Percentiles rank a stretch among this genome's conserved stretches.
These are phyloP conservation scores for Spilarctia lutea DNA, from an alignment of 2,888 invertebrate species.

Conservation along the genomic window DNA sequence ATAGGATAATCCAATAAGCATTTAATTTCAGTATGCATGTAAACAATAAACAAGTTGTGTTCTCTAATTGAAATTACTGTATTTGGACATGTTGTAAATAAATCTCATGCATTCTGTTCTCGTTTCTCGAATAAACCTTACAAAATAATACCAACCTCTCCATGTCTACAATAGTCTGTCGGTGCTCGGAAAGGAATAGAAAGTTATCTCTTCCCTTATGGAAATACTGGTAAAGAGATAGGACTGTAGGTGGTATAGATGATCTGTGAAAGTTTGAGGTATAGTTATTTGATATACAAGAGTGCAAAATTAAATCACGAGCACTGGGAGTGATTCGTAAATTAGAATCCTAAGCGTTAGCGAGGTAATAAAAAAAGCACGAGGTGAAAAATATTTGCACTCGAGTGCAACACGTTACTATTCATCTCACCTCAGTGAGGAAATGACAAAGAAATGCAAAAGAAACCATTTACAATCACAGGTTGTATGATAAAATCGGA, in stretches of 20 bases:
- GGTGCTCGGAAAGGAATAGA: neutral
- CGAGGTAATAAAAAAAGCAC: too few relatives aligned
- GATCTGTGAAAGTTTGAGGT: neutral
- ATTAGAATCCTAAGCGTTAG: too few relatives aligned
- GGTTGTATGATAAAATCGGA: too few relatives aligned
- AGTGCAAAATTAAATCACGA: too few relatives aligned
- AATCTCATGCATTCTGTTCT: neutral
- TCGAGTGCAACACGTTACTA: too few relatives aligned
- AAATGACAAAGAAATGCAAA: too few relatives aligned
- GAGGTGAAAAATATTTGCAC: too few relatives aligned
- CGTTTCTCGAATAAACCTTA: neutral
- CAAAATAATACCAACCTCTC: neutral
- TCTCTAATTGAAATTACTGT: neutral
- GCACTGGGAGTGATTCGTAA: too few relatives aligned
- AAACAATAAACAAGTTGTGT: neutral
- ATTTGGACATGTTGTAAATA: neutral
- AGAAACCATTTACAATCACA: too few relatives aligned
- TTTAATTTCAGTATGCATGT: neutral
- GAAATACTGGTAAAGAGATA: neutral
- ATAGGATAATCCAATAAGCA: neutral
- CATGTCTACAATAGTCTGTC: neutral
- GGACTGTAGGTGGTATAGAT: neutral
- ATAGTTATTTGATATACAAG: too few relatives aligned
- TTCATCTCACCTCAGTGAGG: too few relatives aligned
- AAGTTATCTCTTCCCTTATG: neutral